Percentiles rank a stretch among this genome's conserved stretches.
Conservation (phyloP, 2,113 vertebrate species). For the Rana temporaria region DNA sequence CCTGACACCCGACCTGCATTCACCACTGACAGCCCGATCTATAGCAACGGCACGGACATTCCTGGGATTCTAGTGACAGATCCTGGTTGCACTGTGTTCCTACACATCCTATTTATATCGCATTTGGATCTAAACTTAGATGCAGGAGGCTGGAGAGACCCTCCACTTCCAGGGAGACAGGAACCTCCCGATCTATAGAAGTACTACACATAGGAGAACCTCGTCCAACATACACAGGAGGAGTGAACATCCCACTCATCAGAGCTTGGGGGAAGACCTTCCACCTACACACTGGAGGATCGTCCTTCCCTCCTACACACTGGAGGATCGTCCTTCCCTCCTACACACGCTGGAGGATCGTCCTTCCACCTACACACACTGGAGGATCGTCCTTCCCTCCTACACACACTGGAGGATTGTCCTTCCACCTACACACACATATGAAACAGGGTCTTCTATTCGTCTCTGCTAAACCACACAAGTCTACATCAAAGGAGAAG, state of each 20-base stretch:
- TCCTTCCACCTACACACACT: constrained; percentile 27
- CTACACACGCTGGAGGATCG: too few species aligned
- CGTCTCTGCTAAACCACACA: not conserved
- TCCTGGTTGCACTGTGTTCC: constrained; percentile 33
- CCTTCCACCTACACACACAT: not conserved
- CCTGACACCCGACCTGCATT: not conserved
- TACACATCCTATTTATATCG: constrained; percentile 53
- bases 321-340: not conserved
- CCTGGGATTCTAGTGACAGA: not conserved
- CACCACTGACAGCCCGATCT: not conserved
- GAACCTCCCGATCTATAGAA: not conserved
- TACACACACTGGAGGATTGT: not conserved
- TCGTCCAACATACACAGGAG: not conserved
- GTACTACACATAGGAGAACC: not conserved
- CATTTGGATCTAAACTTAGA: constrained; percentile 51
- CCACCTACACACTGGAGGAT: not conserved
- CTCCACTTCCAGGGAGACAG: not conserved
- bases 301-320: not conserved
- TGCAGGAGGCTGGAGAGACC: constrained; percentile 22
- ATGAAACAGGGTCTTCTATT: not conserved
- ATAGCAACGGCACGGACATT: constrained; percentile 12
- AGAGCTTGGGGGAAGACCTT: constrained; percentile 10
- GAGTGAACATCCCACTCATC: not conserved
- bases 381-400: not conserved
- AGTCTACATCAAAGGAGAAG: too few species aligned